Percentiles rank a stretch among this genome's conserved stretches.
phyloP scores from a whole-genome alignment of 2,113 vertebrate species.

The Gallinago paraguaiae region DNA sequence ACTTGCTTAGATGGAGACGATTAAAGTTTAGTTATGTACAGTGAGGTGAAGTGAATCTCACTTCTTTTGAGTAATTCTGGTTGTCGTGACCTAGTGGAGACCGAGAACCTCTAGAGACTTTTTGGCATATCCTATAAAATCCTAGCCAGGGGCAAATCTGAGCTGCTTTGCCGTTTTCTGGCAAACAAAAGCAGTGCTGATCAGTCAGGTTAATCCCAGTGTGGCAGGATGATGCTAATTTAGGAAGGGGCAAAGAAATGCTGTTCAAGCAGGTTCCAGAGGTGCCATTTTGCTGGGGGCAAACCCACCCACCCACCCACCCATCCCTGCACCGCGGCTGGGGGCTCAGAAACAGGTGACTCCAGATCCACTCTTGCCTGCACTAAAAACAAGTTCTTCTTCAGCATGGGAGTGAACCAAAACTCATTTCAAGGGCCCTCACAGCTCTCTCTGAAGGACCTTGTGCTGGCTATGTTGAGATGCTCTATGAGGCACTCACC shows the following conservation, averaged over 20 bases:
- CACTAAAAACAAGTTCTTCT: not conserved
- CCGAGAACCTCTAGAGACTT: not conserved
- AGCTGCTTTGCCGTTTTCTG: not conserved
- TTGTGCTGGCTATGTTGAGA: not conserved
- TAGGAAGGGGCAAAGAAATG: not conserved
- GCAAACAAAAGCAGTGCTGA: not conserved
- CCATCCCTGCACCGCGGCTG: not conserved
- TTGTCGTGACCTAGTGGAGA: conserved; percentile 18
- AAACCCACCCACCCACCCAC: not conserved
- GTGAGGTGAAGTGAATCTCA: not conserved
- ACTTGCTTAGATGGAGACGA: not conserved
- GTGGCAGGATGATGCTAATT: not conserved
- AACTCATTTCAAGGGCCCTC: not conserved
- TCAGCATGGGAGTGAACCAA: not conserved
- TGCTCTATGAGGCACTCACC: not conserved
- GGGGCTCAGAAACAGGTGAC: not conserved
- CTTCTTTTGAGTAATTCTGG: conserved; percentile 18
- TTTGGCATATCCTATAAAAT: conserved; percentile 1
- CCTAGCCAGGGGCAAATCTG: not conserved
- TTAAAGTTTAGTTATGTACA: not conserved
- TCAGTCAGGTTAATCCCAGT: not conserved
- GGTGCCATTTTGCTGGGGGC: not conserved
- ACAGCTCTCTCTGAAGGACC: not conserved
- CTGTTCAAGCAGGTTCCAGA: not conserved
- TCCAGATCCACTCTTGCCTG: not conserved